Evolutionary conservation across 35 echinoderm and acorn worm species (phyloP).

Genomic region (Nesometra sesokonis): DNA sequence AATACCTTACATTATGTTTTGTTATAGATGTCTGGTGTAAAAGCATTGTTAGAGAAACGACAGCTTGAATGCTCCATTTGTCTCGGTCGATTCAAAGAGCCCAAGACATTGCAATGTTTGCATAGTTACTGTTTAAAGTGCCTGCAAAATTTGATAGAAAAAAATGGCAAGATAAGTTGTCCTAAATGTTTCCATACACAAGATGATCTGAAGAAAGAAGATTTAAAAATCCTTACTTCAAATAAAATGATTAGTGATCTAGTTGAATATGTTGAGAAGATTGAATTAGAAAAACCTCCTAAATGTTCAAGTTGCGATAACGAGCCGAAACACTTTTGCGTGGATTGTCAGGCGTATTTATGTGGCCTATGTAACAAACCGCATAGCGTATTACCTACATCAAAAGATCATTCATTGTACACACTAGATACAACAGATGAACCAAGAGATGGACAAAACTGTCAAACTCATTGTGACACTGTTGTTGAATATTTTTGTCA

Average conservation of each 20-base stretch:
- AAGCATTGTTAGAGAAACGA: background rate
- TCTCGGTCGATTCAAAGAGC: background rate
- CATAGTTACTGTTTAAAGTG: slow-evolving; percentile 13
- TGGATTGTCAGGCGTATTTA: background rate
- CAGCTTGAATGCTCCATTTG: slow-evolving; percentile 14
- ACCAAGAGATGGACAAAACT: background rate
- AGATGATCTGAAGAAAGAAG: background rate
- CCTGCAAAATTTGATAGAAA: background rate
- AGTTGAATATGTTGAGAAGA: background rate
- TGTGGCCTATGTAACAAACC: background rate
- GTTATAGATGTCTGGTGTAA: background rate
- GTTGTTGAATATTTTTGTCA: background rate
- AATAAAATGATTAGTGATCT: background rate
- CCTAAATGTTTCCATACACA: background rate
- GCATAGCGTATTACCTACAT: background rate
- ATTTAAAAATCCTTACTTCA: too few species aligned
- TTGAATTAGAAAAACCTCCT: background rate
- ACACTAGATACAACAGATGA: background rate
- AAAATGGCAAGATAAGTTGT: background rate
- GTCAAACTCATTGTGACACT: background rate
- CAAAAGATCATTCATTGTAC: background rate
- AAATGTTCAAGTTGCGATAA: background rate
- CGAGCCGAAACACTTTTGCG: background rate
- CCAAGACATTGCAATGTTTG: background rate
- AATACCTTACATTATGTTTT: too few species aligned